Conservation (phyloP, 2,113 vertebrate genomes). For the Engraulis encrasicolus region DNA sequence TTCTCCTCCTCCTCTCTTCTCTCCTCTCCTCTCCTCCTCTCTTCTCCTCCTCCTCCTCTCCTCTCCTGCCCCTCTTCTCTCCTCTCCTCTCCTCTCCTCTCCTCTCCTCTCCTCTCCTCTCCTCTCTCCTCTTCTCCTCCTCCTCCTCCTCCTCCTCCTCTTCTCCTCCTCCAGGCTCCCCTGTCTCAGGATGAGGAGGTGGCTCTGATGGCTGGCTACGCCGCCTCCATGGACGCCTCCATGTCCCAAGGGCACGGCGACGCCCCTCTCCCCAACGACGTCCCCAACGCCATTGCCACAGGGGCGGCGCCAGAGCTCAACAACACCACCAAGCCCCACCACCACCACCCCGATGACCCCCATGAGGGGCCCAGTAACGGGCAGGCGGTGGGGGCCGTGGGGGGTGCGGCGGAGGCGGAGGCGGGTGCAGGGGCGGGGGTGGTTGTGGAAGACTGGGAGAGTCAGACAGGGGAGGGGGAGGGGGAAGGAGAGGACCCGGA, state of each 20-base stretch:
- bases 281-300: background rate
- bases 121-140: too few relatives aligned
- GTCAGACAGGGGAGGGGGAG: slow-evolving; percentile 69
- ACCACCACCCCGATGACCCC: slow-evolving; percentile 49
- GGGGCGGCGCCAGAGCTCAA: background rate
- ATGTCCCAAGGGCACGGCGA: slow-evolving; percentile 65
- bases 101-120: background rate
- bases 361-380: slow-evolving; percentile 61
- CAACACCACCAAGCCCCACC: slow-evolving; percentile 41
- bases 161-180: slow-evolving; percentile 62
- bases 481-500: too few relatives aligned
- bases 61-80: too few relatives aligned
- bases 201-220: slow-evolving; percentile 88
- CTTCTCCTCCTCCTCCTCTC: too few relatives aligned
- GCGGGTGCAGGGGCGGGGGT: slow-evolving; percentile 6
- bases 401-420: slow-evolving; percentile 25
- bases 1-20: too few relatives aligned
- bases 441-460: slow-evolving; percentile 75
- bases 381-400: slow-evolving; percentile 15
- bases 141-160: too few relatives aligned
- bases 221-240: slow-evolving; percentile 87
- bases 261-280: background rate
- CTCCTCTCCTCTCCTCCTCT: too few relatives aligned
- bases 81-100: too few relatives aligned
- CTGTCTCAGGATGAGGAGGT: slow-evolving; percentile 88